phyloP scores from a whole-genome alignment of 1,140 invertebrate genomes.

The Hyposmocoma kahamanoa region DNA sequence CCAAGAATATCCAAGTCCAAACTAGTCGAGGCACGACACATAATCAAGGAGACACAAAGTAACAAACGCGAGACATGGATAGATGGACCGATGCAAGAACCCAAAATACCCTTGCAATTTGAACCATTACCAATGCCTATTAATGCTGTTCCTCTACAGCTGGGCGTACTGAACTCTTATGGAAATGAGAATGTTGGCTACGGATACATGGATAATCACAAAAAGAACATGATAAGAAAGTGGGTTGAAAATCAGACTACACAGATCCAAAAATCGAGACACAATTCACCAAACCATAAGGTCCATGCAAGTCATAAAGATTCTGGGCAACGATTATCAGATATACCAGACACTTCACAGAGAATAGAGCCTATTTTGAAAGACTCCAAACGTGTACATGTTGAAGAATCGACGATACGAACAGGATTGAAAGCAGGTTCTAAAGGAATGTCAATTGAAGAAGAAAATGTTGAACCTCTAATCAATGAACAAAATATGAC shows the following conservation, averaged over 20 bases:
- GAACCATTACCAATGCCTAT: conserved; percentile 44
- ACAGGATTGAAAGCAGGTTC: conserved; percentile 73
- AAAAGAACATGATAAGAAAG: conserved; percentile 93
- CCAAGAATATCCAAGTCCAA: conserved; percentile 89
- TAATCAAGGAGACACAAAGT: conserved; percentile 83
- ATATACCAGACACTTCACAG: conserved; percentile 69
- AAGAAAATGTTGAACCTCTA: conserved; percentile 60
- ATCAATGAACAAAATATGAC: conserved; percentile 19
- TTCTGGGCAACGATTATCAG: conserved; percentile 76
- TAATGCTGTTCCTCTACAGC: conserved; percentile 55
- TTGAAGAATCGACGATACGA: conserved; percentile 75
- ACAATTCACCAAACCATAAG: conserved; percentile 62
- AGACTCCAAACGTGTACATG: conserved; percentile 67
- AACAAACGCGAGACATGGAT: conserved; percentile 94
- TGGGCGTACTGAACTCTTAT: conserved; percentile 63
- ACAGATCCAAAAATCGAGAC: conserved; percentile 78
- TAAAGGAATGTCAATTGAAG: conserved; percentile 65
- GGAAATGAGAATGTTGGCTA: conserved; percentile 75
- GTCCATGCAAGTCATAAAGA: conserved; percentile 73
- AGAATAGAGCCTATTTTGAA: conserved; percentile 68
- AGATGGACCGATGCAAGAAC: conserved; percentile 84
- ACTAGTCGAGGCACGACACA: conserved; percentile 85
- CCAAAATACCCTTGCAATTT: conserved; percentile 53
- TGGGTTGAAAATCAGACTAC: conserved; percentile 94
- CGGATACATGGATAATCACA: conserved; percentile 93